Percentiles rank a stretch among this genome's conserved stretches.
Evolutionary conservation across 2,113 vertebrate genomes (phyloP).

Genomic region (Oncorhynchus clarkii): DNA sequence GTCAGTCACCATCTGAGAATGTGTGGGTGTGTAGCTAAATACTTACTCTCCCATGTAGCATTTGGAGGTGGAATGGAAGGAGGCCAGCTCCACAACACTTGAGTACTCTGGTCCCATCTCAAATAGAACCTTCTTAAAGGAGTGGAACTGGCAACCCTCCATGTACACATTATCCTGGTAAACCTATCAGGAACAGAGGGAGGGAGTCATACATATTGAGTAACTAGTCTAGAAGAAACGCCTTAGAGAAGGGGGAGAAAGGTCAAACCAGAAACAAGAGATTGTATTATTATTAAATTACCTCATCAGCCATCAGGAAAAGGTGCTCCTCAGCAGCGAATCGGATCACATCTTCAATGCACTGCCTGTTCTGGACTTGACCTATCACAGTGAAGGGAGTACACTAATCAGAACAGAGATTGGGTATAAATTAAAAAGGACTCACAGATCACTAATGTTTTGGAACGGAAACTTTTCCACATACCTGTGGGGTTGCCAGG

Average conservation of each 20-base stretch:
- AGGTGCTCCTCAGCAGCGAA: conserved; percentile 76
- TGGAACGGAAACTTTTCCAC: neutral
- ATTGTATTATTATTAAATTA: conserved; percentile 36
- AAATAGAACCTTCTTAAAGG: conserved; percentile 91
- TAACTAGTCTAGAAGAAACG: too few relatives aligned
- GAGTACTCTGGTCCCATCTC: conserved; percentile 87
- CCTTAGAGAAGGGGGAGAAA: too few relatives aligned
- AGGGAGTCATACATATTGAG: too few relatives aligned
- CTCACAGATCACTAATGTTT: neutral
- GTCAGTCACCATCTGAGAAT: neutral
- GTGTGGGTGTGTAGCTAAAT: neutral
- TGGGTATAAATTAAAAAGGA: neutral
- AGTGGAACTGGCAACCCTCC: conserved; percentile 85
- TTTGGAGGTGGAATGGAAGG: conserved; percentile 92
- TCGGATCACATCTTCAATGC: conserved; percentile 79
- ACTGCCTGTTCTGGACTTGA: conserved; percentile 77
- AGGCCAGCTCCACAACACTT: conserved; percentile 79
- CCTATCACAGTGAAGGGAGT: conserved; percentile 65
- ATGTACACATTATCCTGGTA: conserved; percentile 93
- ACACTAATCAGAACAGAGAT: neutral
- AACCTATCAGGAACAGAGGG: conserved; percentile 53
- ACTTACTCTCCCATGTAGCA: conserved; percentile 96
- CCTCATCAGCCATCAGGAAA: conserved; percentile 89
- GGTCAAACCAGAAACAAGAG: too few relatives aligned
- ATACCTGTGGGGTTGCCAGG: conserved; percentile 91